phyloP scores from a whole-genome alignment of 2,797 vertebrate species.

The Halcyon badia region DNA sequence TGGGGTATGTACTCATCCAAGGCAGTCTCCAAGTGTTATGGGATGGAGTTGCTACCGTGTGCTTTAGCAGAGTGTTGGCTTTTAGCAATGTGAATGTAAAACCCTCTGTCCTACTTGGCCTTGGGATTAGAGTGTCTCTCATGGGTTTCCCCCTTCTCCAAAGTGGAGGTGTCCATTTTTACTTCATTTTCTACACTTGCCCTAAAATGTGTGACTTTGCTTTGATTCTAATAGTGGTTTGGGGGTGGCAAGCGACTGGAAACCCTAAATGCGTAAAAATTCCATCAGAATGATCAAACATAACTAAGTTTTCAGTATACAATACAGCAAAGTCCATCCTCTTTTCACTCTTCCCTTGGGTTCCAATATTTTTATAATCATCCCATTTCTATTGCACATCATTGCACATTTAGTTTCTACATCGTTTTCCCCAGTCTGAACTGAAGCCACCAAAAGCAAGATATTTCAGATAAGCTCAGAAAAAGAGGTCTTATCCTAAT shows the following conservation, averaged over 20 bases:
- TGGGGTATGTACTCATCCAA: neutral
- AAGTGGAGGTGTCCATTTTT: neutral
- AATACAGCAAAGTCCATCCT: neutral
- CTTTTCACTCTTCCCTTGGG: neutral
- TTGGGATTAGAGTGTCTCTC: neutral
- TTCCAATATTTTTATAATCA: neutral
- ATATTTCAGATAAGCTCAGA: neutral
- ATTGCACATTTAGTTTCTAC: neutral
- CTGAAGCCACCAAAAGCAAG: neutral
- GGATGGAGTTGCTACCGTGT: neutral
- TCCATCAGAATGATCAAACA: neutral
- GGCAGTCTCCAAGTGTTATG: neutral
- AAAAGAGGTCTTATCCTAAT: neutral
- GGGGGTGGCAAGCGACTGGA: neutral
- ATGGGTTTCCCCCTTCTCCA: neutral
- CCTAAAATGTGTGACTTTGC: neutral
- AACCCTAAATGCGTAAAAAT: neutral
- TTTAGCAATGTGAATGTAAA: neutral
- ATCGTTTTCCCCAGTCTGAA: neutral
- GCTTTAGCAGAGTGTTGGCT: neutral
- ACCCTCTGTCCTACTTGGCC: neutral
- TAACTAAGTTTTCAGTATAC: neutral
- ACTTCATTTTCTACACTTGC: neutral
- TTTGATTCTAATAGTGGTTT: neutral
- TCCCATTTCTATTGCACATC: neutral